These are phyloP conservation scores for Crossaster papposus DNA, from an alignment of 53 echinoderm and acorn worm genomes.

Conservation along the genomic window DNA sequence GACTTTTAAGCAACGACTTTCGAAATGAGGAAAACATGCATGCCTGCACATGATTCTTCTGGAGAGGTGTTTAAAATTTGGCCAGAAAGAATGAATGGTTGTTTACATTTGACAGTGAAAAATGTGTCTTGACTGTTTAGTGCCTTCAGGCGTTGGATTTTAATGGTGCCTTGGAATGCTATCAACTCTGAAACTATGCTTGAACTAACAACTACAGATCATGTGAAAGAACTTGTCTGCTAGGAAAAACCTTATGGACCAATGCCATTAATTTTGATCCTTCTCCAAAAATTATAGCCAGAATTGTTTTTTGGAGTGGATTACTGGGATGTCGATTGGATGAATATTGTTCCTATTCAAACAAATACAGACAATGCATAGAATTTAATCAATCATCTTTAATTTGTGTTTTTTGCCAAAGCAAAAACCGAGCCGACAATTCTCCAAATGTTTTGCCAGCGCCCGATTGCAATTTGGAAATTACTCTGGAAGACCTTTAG, in stretches of 20 bases:
- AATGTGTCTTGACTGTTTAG: not conserved
- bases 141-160: conserved; percentile 11
- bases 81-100: not conserved
- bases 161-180: not conserved
- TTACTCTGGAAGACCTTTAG: not conserved
- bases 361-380: not conserved
- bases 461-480: conserved; percentile 2
- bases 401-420: not conserved
- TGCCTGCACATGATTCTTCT: not conserved
- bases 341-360: no score
- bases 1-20: not conserved
- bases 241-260: not conserved
- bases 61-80: not conserved
- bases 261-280: not conserved
- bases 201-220: conserved; percentile 4
- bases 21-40: not conserved
- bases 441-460: conserved; percentile 10
- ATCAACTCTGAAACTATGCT: not conserved
- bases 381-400: not conserved
- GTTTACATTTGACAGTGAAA: not conserved
- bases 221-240: not conserved
- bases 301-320: not conserved
- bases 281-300: not conserved
- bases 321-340: not conserved
- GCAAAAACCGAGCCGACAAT: not conserved